These are phyloP conservation scores for Nyctalus aviator DNA, from an alignment of 2,797 vertebrate genomes.

Conservation along the genomic window DNA sequence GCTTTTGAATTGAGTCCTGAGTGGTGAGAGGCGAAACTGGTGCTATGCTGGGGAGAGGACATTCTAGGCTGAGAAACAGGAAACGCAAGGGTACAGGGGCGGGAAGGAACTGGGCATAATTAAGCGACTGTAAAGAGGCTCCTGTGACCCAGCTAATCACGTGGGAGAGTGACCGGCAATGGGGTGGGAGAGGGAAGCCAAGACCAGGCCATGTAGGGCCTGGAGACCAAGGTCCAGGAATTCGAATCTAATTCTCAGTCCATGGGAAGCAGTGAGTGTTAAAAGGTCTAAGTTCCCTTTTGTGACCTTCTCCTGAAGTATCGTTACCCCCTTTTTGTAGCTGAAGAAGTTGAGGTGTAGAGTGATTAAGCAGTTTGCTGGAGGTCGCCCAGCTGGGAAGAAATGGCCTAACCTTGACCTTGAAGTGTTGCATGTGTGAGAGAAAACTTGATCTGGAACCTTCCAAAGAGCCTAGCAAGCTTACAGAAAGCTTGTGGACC, in stretches of 20 bases:
- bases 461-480: background rate
- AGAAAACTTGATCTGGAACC: background rate
- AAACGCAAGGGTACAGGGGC: background rate
- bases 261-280: too few relatives aligned
- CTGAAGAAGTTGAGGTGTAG: too few relatives aligned
- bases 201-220: background rate
- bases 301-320: too few relatives aligned
- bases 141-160: background rate
- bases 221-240: background rate
- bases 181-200: background rate
- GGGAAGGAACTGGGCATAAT: background rate
- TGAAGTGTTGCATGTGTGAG: too few relatives aligned
- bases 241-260: background rate
- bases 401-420: too few relatives aligned
- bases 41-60: background rate
- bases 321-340: too few relatives aligned
- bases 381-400: too few relatives aligned
- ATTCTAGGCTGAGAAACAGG: background rate
- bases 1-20: background rate
- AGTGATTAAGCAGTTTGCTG: too few relatives aligned
- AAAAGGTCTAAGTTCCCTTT: too few relatives aligned
- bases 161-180: background rate
- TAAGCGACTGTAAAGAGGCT: background rate
- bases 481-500: background rate
- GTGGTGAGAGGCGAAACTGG: background rate